These are phyloP conservation scores for Neodontobutis hainanensis DNA, from an alignment of 2,113 vertebrate genomes.

Conservation along the genomic window DNA sequence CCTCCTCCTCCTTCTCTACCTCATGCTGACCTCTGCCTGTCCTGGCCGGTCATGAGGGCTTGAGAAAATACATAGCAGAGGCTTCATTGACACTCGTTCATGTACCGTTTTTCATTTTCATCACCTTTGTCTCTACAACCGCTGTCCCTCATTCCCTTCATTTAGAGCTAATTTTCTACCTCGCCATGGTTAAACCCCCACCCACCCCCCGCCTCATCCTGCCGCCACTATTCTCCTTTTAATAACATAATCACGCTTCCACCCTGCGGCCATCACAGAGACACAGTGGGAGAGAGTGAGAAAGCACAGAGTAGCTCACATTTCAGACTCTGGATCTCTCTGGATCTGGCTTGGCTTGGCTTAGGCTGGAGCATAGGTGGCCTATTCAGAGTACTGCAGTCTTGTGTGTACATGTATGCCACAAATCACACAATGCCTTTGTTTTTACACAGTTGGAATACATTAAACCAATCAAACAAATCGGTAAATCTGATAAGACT, in stretches of 20 bases:
- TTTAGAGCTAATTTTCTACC: constrained; percentile 23
- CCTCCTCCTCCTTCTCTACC: constrained; percentile 57
- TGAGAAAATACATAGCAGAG: constrained; percentile 47
- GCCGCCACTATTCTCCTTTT: constrained; percentile 45
- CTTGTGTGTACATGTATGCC: constrained; percentile 39
- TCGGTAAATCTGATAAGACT: background rate
- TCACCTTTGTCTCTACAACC: constrained; percentile 12
- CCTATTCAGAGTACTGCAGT: constrained; percentile 41
- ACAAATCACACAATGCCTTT: constrained; percentile 8
- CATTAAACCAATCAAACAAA: too few relatives aligned
- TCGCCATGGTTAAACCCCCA: constrained; percentile 17
- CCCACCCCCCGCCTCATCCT: constrained; percentile 22
- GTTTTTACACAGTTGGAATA: background rate
- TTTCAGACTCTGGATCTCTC: constrained; percentile 65
- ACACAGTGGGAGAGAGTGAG: constrained; percentile 43
- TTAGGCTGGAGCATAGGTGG: constrained; percentile 48
- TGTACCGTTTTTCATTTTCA: constrained; percentile 37
- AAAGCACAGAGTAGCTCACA: constrained; percentile 60
- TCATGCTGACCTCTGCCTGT: constrained; percentile 73
- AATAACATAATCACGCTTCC: constrained; percentile 64
- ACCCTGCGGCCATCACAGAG: constrained; percentile 47
- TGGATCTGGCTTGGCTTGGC: constrained; percentile 14
- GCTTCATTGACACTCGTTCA: constrained; percentile 43
- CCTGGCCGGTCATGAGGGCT: constrained; percentile 47
- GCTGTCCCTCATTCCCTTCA: constrained; percentile 11